Evolutionary conservation across 2,113 vertebrate genomes (phyloP).

Genomic region (Pterocles burchelli): DNA sequence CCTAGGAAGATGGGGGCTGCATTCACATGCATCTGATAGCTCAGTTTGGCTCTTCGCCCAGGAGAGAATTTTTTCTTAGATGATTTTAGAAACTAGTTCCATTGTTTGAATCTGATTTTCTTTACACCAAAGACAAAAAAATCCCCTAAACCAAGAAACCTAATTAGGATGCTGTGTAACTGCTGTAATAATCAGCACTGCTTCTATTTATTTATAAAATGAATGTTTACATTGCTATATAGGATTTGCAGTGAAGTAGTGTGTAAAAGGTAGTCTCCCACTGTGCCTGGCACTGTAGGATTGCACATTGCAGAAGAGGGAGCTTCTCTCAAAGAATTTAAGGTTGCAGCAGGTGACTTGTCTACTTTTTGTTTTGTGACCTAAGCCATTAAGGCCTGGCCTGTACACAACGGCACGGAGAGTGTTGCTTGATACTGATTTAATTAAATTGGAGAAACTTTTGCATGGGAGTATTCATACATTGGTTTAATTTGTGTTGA

Average conservation of each 20-base stretch:
- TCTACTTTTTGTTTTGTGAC: neutral
- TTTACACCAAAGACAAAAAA: neutral
- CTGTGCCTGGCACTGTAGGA: neutral
- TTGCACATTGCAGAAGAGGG: neutral
- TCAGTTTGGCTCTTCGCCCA: neutral
- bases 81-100: constrained; percentile 27
- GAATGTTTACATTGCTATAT: neutral
- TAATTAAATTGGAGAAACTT: constrained; percentile 17
- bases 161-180: neutral
- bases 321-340: neutral
- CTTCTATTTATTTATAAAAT: neutral
- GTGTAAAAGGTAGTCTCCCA: neutral
- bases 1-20: neutral
- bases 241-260: neutral
- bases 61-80: neutral
- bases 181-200: neutral
- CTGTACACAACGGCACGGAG: neutral
- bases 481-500: constrained; percentile 31
- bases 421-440: neutral
- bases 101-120: neutral
- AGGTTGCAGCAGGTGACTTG: neutral
- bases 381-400: neutral
- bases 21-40: neutral
- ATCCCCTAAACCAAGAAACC: neutral
- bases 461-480: neutral